A percentile compares a stretch with the other conserved stretches of the same genome.
Evolutionary conservation across 2,888 invertebrate species (phyloP).

Genomic region (Bursaphelenchus okinawaensis): DNA sequence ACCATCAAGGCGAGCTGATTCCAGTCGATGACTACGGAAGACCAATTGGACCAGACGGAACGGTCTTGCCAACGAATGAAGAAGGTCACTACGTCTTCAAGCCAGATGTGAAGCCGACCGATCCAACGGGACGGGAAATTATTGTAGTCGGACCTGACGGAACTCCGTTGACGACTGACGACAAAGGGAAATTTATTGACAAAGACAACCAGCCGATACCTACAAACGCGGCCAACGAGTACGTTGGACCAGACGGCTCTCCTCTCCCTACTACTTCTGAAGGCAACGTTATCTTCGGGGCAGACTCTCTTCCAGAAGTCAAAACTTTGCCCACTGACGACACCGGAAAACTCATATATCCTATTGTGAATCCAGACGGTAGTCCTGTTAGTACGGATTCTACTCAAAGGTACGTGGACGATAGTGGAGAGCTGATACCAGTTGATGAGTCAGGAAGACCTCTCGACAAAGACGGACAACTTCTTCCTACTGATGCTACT

Average conservation of each 20-base stretch:
- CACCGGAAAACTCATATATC: conserved; percentile 26
- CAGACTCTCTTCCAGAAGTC: conserved; percentile 18
- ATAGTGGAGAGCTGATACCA: conserved; percentile 20
- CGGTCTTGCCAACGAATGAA: conserved; percentile 30
- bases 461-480: conserved; percentile 19
- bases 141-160: conserved; percentile 8
- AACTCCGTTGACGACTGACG: conserved; percentile 22
- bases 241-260: conserved; percentile 35
- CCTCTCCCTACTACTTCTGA: conserved; percentile 32
- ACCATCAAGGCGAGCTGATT: conserved; percentile 18
- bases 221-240: conserved; percentile 13
- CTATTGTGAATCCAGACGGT: conserved; percentile 27
- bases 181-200: conserved; percentile 26
- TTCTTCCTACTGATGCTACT: conserved; percentile 19
- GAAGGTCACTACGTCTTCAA: conserved; percentile 27
- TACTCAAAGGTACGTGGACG: conserved; percentile 23
- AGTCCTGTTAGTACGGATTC: conserved; percentile 20
- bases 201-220: conserved; percentile 17
- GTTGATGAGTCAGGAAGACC: conserved; percentile 21
- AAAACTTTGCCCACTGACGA: conserved; percentile 26
- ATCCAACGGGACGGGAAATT: conserved; percentile 9
- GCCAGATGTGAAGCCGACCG: conserved; percentile 1
- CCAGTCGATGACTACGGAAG: conserved; percentile 20
- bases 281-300: conserved; percentile 20
- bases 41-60: conserved; percentile 24